Base-by-base conservation (phyloP, 2,113 vertebrate species). In the Triplophysa tibetana region DNA sequence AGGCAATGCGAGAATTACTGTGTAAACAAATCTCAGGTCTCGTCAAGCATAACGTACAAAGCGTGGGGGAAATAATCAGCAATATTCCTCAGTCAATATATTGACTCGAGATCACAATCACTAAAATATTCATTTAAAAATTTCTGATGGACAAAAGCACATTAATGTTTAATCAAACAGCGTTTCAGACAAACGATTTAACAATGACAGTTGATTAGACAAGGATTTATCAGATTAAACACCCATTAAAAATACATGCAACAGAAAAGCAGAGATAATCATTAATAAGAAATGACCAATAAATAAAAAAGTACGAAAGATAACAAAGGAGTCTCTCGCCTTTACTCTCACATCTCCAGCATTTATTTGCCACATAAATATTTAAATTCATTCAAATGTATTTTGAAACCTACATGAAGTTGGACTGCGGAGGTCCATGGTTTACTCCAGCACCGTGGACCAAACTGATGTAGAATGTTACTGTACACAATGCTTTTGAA, bases 181-280 rank as follows among this genome's bases (percentile, higher is more conserved):
- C 29, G 5, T 38, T 72, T 5, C 24, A 38, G 29, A 70, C 50
- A 17, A 4, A 13, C 6, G 7, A 29, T 72, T 72, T 14, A 38
- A 58, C 69, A 56, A 72, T 72, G 69, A 72, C 2, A 3, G 11
- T 38, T 23, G 69, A 72, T 72, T 41, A 12, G 48, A 38, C 29
- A 41, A 72, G 26, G 52, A 58, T 58, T 58, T 41, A 21, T 72
- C 69, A 58, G 69, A 72, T 19, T 38, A 72, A 72, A 72, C 52
- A 41, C 26, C 52, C 19, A 21, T 72, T 72, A 72, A 72, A 72
- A 72, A 72, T 21, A 21, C 6, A 41, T 72, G 50, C 19, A 3
- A 72, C 19, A 72, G 26, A 58, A 56, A 56, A n/a, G 29, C 14
- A 56, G 26, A n/a, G 10, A 58, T 23, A 56, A 72, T 56, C 26